Percentiles rank a stretch among this genome's conserved stretches.
phyloP scores from a whole-genome alignment of 2,888 invertebrate species.

The Mamestra brassicae region DNA sequence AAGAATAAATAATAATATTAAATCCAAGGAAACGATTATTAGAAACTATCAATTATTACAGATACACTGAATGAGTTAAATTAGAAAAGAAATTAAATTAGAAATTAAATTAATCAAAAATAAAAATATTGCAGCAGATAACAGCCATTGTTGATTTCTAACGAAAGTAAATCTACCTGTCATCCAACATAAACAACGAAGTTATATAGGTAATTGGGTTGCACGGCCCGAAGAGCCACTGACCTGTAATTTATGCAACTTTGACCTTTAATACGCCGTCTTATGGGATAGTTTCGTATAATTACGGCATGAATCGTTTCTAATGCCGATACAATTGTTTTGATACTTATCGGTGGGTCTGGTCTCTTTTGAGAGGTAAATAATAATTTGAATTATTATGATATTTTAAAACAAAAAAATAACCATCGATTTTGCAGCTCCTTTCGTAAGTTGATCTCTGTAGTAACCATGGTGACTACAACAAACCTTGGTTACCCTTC shows the following conservation, averaged over 20 bases:
- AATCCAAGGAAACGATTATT: too few relatives aligned
- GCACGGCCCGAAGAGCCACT: slow-evolving; percentile 38
- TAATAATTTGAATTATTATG: neutral
- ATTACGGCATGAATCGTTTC: slow-evolving; percentile 31
- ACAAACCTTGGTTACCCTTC: too few relatives aligned
- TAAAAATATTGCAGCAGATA: slow-evolving; percentile 26
- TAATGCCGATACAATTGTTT: slow-evolving; percentile 38
- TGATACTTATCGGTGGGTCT: slow-evolving; percentile 48
- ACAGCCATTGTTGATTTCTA: slow-evolving; percentile 40
- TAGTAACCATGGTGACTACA: neutral
- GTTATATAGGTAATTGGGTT: slow-evolving; percentile 57
- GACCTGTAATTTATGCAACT: slow-evolving; percentile 53
- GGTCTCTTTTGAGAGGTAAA: slow-evolving; percentile 8
- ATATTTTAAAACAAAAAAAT: too few relatives aligned
- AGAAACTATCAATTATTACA: too few relatives aligned
- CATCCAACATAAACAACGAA: slow-evolving; percentile 47
- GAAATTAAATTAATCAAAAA: too few relatives aligned
- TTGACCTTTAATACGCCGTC: slow-evolving; percentile 44
- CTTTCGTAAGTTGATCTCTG: neutral
- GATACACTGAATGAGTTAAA: too few relatives aligned
- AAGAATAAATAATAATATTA: too few relatives aligned
- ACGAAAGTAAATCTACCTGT: slow-evolving; percentile 60
- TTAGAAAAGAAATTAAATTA: too few relatives aligned
- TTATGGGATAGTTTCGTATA: slow-evolving; percentile 55
- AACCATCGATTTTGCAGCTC: neutral